Base-by-base conservation (phyloP, 2,888 invertebrate genomes). In the Sarcophaga subvicina region DNA sequence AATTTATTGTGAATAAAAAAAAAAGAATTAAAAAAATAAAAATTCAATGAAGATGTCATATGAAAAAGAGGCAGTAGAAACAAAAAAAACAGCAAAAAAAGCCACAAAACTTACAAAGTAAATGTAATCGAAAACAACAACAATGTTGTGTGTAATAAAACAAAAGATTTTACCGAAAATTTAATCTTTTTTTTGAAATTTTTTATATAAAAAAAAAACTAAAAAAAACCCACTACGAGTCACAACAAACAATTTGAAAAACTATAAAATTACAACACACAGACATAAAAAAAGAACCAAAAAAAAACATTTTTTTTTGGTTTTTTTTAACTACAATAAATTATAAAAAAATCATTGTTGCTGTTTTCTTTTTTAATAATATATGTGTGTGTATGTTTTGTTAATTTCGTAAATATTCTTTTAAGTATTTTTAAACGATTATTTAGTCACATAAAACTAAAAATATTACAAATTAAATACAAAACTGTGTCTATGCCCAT, bases 161-260 rank as follows among this genome's bases (percentile, higher is more conserved):
- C 12, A 54, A 54, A 54, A 54, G 54, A 54, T 54, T 54, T 54
- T 54, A 54, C 54, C 54, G 54, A 54, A 54, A 54, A 54, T 37
- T 37, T 10, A 37, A 8, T 37, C 8, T 37, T 37, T 37, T 37
- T 8, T 37, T 37, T 0, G 0, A 49, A 49, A 1, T 14, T 49
- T 49, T 27, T 37, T 66, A 2, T 11, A n/a, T n/a, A 45, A 67
- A 5, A 1, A 67, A 45, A 20, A 60, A 6, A 22, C 22, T 1
- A 22, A 20, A 60, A n/a, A 60, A 37, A 37, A 37, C 8, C 37
- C 37, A 10, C 37, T 8, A 37, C 47, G 66, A 80, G 80, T 85
- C 85, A 85, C 77, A 81, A 85, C 80, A 85, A 85, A 81, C 77
- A 73, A 73, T 78, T 79, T 17, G 27, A 60, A 83, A 76, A 79